These are phyloP conservation scores for Atopsyche davidsoni DNA, from an alignment of 1,140 invertebrate genomes.

Conservation along the genomic window DNA sequence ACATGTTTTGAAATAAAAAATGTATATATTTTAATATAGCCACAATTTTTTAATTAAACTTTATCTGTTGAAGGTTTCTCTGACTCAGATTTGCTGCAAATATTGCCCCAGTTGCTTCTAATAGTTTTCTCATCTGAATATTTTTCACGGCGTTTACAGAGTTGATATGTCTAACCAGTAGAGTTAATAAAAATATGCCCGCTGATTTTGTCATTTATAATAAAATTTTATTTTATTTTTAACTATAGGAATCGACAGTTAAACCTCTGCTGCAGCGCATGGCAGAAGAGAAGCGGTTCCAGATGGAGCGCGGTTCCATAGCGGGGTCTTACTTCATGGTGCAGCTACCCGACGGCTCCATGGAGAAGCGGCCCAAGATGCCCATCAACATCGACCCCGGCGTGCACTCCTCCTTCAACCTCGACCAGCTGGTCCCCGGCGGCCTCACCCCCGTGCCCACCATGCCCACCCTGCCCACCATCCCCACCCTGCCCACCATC, in stretches of 20 bases:
- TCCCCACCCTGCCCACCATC: constrained; percentile 80
- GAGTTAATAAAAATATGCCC: too few species aligned
- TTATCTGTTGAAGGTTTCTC: too few species aligned
- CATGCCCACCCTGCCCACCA: constrained; percentile 51
- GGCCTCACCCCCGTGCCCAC: constrained; percentile 66
- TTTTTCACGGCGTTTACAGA: too few species aligned
- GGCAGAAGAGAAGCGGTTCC: constrained; percentile 83
- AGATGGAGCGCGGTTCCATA: constrained; percentile 82
- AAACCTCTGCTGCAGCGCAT: constrained; percentile 79
- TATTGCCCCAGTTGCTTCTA: too few species aligned
- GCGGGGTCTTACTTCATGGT: constrained; percentile 88
- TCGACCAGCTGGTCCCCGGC: constrained; percentile 66
- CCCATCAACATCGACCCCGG: constrained; percentile 89
- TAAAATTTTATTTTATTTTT: too few species aligned
- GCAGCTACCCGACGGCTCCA: constrained; percentile 80
- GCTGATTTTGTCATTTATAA: too few species aligned
- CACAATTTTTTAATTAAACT: too few species aligned
- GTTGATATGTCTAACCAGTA: too few species aligned
- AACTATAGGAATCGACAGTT: constrained; percentile 45
- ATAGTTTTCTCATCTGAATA: too few species aligned
- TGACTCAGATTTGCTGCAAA: too few species aligned
- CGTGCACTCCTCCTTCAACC: constrained; percentile 84
- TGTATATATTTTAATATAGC: too few species aligned
- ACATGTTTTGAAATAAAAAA: too few species aligned
- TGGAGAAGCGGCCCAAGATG: constrained; percentile 79